Conservation (phyloP, 2,797 vertebrate genomes). For the Graptemys geographica region DNA sequence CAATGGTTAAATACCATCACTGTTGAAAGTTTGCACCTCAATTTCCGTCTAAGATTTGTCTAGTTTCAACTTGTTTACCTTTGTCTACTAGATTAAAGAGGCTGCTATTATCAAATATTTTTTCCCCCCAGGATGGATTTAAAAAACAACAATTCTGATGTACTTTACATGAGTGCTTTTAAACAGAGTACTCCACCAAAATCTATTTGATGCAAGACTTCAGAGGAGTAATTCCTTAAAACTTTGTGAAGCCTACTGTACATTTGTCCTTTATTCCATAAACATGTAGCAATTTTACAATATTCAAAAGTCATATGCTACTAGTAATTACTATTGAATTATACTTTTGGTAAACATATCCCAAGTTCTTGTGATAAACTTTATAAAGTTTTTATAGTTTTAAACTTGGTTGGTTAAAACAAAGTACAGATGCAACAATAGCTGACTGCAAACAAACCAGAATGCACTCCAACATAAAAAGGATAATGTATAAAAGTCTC, state of each 20-base stretch:
- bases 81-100: not conserved
- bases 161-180: not conserved
- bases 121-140: not conserved
- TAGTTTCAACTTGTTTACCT: not conserved
- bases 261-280: not conserved
- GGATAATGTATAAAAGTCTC: not conserved
- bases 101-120: not conserved
- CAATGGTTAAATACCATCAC: not conserved
- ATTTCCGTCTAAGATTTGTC: not conserved
- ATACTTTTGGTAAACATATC: not conserved
- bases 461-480: not conserved
- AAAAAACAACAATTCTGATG: not conserved
- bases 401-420: not conserved
- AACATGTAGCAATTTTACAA: not conserved
- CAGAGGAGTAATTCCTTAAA: not conserved
- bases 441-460: not conserved
- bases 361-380: not conserved
- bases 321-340: not conserved
- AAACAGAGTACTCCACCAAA: not conserved
- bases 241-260: not conserved
- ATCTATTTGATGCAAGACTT: not conserved
- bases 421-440: not conserved
- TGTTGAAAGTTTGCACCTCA: not conserved
- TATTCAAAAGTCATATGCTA: not conserved
- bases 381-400: not conserved